Evolutionary conservation across 2,888 invertebrate genomes (phyloP).

Genomic region (Agrochola macilenta): DNA sequence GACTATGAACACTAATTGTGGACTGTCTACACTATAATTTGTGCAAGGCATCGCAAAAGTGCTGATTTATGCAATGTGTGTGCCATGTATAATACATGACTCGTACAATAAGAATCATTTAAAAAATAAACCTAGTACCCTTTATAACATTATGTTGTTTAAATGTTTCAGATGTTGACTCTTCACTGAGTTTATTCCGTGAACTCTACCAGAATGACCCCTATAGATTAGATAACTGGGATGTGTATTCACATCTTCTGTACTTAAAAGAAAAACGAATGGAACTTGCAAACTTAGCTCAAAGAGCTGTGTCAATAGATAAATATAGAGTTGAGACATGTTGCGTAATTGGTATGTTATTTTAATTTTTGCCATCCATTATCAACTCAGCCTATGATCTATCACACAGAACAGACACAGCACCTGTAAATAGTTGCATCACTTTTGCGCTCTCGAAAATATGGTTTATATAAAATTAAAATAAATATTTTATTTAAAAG

Average conservation of each 20-base stretch:
- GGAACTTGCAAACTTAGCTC: slow-evolving; percentile 97
- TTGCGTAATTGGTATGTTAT: slow-evolving; percentile 96
- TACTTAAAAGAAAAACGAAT: slow-evolving; percentile 98
- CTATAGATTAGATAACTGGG: slow-evolving; percentile 98
- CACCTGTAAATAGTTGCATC: too few species aligned
- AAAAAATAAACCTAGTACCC: background rate
- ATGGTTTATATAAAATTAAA: too few species aligned
- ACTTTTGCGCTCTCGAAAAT: too few species aligned
- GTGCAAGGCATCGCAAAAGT: too few species aligned
- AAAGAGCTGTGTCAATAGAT: slow-evolving; percentile 97
- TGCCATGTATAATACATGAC: too few species aligned
- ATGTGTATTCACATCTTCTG: slow-evolving; percentile 98
- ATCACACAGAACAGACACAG: too few species aligned
- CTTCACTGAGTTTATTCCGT: slow-evolving; percentile 96
- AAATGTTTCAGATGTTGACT: slow-evolving; percentile 94
- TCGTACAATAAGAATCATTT: background rate
- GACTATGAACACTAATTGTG: too few species aligned
- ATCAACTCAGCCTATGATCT: background rate
- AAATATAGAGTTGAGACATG: slow-evolving; percentile 99
- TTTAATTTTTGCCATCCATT: background rate
- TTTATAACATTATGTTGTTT: slow-evolving; percentile 1
- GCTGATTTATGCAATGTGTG: too few species aligned
- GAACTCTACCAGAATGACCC: slow-evolving; percentile 96
- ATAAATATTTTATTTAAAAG: too few species aligned
- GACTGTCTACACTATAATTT: too few species aligned